Conservation (phyloP, 2,113 vertebrate species). For the Corvus moneduloides region DNA sequence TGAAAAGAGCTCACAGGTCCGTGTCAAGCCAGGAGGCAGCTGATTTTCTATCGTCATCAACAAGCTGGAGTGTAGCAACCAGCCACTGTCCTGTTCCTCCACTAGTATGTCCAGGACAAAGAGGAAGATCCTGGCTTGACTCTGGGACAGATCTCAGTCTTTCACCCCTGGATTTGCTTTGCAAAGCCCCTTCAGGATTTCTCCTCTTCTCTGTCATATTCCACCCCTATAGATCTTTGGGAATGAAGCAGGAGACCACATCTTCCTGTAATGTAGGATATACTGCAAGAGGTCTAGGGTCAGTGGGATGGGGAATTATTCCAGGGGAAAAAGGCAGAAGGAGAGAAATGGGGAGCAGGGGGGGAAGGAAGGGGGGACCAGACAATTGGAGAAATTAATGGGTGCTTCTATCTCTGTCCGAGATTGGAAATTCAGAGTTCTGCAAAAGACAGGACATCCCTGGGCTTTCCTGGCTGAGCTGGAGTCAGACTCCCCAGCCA, state of each 20-base stretch:
- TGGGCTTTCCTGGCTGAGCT: background rate
- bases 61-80: background rate
- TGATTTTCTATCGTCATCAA: background rate
- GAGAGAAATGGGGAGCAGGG: background rate
- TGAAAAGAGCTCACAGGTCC: slow-evolving; percentile 40
- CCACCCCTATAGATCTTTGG: fast-evolving
- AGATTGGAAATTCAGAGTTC: background rate
- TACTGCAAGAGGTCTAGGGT: background rate
- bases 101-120: fast-evolving
- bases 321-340: background rate
- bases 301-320: background rate
- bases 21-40: slow-evolving; percentile 11
- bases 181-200: background rate
- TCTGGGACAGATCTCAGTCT: background rate
- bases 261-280: background rate
- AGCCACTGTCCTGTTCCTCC: background rate
- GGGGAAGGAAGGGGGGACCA: fast-evolving
- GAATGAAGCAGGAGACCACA: background rate
- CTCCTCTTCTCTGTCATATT: background rate
- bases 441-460: background rate
- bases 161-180: background rate
- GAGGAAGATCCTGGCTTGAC: background rate
- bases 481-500: background rate
- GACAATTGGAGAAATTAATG: background rate
- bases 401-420: background rate